A percentile compares a stretch with the other conserved stretches of the same genome.
phyloP scores from a whole-genome alignment of 2,113 vertebrate genomes.

The Pomatorhinus ruficollis region DNA sequence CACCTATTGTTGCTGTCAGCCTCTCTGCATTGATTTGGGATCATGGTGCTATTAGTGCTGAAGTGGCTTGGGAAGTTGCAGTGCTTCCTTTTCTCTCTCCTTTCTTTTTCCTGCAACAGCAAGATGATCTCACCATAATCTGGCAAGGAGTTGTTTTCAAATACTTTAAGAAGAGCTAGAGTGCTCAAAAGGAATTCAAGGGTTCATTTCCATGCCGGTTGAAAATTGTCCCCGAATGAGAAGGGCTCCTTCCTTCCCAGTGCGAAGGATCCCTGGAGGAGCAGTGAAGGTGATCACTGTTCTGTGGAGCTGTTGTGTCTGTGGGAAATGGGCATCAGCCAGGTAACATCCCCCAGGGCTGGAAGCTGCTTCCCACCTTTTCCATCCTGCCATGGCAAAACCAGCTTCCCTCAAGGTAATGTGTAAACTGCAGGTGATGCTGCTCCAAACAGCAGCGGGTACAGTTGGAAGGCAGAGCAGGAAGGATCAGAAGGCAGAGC shows the following conservation, averaged over 20 bases:
- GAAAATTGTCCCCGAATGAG: not conserved
- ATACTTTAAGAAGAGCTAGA: not conserved
- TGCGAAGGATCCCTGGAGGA: not conserved
- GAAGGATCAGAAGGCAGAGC: not conserved
- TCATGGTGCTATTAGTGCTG: not conserved
- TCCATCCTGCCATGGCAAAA: not conserved
- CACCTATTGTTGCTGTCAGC: not conserved
- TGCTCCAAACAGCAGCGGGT: not conserved
- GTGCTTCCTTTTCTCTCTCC: not conserved
- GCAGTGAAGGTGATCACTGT: not conserved
- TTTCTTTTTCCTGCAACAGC: not conserved
- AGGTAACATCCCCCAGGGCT: not conserved
- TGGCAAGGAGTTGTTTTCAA: not conserved
- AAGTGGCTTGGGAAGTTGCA: slow-evolving; percentile 3
- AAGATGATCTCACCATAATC: not conserved
- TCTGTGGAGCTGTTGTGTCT: not conserved
- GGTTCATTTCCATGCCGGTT: not conserved
- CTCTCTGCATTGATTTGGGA: not conserved
- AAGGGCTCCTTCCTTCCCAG: not conserved
- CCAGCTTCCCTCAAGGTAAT: not conserved
- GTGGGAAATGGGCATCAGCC: not conserved
- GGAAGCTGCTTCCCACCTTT: not conserved
- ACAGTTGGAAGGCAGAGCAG: not conserved
- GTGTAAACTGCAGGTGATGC: not conserved
- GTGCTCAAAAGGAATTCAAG: not conserved